A percentile compares a stretch with the other conserved stretches of the same genome.
These are phyloP conservation scores for Hippocampus comes DNA, from an alignment of 2,113 vertebrate species.

Conservation along the genomic window DNA sequence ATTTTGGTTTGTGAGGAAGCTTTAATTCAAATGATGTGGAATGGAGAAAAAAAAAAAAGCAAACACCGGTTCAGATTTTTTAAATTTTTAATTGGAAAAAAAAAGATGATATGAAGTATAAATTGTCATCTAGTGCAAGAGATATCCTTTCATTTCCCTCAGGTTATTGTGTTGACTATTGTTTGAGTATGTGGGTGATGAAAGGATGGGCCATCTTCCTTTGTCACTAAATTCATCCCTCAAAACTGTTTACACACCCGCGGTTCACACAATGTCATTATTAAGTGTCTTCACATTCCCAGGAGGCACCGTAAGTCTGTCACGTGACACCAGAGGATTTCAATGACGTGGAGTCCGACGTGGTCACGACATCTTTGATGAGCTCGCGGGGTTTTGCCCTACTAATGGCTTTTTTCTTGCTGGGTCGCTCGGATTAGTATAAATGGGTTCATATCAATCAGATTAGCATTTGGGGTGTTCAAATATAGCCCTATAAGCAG, in stretches of 20 bases:
- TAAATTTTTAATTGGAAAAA: too few relatives aligned
- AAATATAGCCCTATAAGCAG: background rate
- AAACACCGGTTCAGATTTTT: too few relatives aligned
- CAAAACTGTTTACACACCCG: background rate
- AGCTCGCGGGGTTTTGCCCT: background rate
- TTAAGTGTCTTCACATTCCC: background rate
- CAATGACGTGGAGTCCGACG: background rate
- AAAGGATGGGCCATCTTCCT: background rate
- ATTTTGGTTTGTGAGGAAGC: too few relatives aligned
- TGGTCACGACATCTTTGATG: background rate
- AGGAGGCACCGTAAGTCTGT: background rate
- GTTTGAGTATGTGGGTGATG: background rate
- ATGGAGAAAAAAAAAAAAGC: too few relatives aligned
- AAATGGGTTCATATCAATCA: constrained; percentile 4
- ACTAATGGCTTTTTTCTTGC: constrained; percentile 1
- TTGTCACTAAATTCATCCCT: background rate
- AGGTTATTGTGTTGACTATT: background rate
- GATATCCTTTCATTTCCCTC: background rate
- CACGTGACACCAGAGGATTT: background rate
- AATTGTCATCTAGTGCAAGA: background rate
- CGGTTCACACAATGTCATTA: background rate
- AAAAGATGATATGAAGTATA: background rate
- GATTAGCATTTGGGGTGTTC: constrained; percentile 3
- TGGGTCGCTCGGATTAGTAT: constrained; percentile 6
- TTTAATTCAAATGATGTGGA: too few relatives aligned